A percentile compares a stretch with the other conserved stretches of the same genome.
These are phyloP conservation scores for Parnassius mnemosyne DNA, from an alignment of 2,888 invertebrate species.

Conservation along the genomic window DNA sequence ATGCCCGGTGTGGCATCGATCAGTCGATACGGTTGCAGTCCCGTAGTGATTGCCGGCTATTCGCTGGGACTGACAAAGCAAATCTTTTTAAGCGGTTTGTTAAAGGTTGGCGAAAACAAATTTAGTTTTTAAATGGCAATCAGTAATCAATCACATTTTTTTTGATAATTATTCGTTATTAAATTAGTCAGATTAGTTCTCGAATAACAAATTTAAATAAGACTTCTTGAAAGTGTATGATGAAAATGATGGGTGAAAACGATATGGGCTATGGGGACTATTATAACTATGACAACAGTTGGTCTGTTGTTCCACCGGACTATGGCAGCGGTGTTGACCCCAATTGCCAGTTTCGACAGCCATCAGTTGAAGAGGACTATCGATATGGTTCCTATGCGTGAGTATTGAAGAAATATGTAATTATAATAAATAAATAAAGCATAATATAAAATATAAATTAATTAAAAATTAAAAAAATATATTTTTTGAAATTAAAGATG, in stretches of 20 bases:
- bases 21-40: constrained; percentile 66
- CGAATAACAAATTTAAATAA: constrained; percentile 23
- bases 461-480: no score
- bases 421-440: background rate
- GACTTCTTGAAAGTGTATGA: constrained; percentile 47
- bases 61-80: constrained; percentile 12
- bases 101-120: constrained; percentile 43
- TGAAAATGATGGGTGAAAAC: constrained; percentile 80
- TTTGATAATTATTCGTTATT: constrained; percentile 26
- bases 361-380: constrained; percentile 83
- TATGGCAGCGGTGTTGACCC: constrained; percentile 82
- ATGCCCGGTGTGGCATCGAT: constrained; percentile 71
- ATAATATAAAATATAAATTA: background rate
- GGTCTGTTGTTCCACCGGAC: constrained; percentile 86
- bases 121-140: constrained; percentile 32
- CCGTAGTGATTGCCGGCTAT: constrained; percentile 33
- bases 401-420: constrained; percentile 50
- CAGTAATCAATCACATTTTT: constrained; percentile 27
- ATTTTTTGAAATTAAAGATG: no score
- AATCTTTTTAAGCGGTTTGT: constrained; percentile 35
- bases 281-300: constrained; percentile 82
- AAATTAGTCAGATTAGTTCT: constrained; percentile 31
- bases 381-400: constrained; percentile 82
- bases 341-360: constrained; percentile 59
- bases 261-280: constrained; percentile 80